These are phyloP conservation scores for Eristalis intricaria DNA, from an alignment of 2,888 invertebrate species.

Conservation along the genomic window DNA sequence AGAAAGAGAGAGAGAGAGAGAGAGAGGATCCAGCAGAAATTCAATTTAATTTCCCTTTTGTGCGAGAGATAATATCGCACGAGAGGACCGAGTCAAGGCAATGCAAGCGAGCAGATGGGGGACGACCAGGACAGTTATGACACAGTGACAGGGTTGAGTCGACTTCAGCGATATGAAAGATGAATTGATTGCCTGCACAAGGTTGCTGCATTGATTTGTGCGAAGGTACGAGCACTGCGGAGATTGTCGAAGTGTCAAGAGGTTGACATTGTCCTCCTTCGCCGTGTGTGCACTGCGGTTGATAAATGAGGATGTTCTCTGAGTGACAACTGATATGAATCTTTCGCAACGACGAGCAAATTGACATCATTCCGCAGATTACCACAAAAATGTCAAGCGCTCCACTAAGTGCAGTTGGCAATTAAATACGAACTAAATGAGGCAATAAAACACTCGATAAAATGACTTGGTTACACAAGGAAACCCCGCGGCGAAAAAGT, in stretches of 20 bases:
- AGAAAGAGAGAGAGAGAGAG: too few species aligned
- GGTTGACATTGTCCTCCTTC: too few species aligned
- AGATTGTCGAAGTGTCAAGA: neutral
- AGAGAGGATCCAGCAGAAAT: conserved; percentile 7
- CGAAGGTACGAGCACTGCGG: neutral
- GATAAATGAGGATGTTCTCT: too few species aligned
- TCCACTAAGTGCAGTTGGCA: too few species aligned
- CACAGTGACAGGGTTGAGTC: neutral
- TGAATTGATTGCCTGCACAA: neutral
- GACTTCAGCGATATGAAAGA: neutral
- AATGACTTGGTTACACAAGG: neutral
- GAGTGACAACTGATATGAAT: too few species aligned
- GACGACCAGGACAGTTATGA: neutral
- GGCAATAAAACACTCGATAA: neutral
- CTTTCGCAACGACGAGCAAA: too few species aligned
- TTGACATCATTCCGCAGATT: too few species aligned
- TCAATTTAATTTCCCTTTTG: conserved; percentile 44
- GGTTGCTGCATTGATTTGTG: neutral
- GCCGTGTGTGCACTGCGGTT: too few species aligned
- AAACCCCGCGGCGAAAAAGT: neutral
- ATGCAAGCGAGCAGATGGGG: neutral
- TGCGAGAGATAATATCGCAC: neutral
- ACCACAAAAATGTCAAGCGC: too few species aligned
- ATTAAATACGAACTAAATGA: too few species aligned
- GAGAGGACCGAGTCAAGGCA: neutral